Conservation (phyloP, 2,888 invertebrate species). For the Aquatica leii region DNA sequence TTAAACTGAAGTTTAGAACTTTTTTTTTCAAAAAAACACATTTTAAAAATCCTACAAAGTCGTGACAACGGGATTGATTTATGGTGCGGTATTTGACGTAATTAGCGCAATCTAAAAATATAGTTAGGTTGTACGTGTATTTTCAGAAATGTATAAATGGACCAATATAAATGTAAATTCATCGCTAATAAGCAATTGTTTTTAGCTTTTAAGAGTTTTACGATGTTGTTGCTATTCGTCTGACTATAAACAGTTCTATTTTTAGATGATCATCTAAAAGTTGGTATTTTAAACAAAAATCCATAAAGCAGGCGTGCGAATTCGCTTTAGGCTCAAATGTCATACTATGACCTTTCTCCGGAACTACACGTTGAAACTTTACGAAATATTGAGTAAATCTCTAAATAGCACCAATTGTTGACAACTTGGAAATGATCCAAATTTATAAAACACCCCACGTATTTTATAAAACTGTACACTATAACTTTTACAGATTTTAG, state of each 20-base stretch:
- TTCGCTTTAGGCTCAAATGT: constrained; percentile 1
- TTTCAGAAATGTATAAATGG: constrained; percentile 21
- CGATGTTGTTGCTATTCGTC: too few relatives aligned
- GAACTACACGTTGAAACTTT: not conserved
- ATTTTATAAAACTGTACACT: too few relatives aligned
- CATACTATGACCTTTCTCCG: constrained; percentile 8
- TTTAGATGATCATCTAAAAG: constrained; percentile 1
- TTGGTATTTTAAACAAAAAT: constrained; percentile 8
- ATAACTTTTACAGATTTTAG: too few relatives aligned
- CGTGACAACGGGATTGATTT: constrained; percentile 17
- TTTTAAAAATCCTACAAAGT: too few relatives aligned
- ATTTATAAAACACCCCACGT: constrained; percentile 28
- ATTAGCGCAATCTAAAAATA: constrained; percentile 17
- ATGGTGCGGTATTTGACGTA: constrained; percentile 20
- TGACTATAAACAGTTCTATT: not conserved
- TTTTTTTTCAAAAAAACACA: too few relatives aligned
- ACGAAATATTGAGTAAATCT: constrained; percentile 21
- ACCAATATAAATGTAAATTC: constrained; percentile 1
- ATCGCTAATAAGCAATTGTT: constrained; percentile 20
- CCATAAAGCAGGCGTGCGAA: not conserved
- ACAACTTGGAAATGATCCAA: constrained; percentile 29
- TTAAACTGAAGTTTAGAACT: not conserved
- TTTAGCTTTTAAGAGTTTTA: constrained; percentile 20
- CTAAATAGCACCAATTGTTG: constrained; percentile 30
- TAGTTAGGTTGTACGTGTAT: constrained; percentile 16